Evolutionary conservation across 2,888 invertebrate species (phyloP).

Genomic region (Acheta domesticus): DNA sequence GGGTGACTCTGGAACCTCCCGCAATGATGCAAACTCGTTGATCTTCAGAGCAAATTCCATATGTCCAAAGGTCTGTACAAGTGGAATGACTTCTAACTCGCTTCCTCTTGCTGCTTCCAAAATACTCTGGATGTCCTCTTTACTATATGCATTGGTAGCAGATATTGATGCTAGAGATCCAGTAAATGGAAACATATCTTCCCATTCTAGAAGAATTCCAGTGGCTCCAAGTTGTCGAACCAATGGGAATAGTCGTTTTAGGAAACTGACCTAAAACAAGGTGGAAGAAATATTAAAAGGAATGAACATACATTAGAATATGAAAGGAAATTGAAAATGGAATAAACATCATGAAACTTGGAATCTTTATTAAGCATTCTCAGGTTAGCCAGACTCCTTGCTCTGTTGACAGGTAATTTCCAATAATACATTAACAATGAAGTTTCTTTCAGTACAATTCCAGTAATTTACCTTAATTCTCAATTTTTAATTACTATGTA

Average conservation of each 20-base stretch:
- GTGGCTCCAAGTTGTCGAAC: slow-evolving; percentile 65
- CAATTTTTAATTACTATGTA: no score
- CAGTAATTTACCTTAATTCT: no score
- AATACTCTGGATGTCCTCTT: slow-evolving; percentile 51
- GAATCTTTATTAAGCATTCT: no score
- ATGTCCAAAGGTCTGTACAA: slow-evolving; percentile 75
- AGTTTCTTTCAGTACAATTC: no score
- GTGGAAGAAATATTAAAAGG: slow-evolving; percentile 49
- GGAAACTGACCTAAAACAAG: slow-evolving; percentile 61
- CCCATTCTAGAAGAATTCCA: slow-evolving; percentile 71
- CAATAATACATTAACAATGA: no score
- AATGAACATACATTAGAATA: no score
- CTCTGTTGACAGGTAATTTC: no score
- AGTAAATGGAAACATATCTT: slow-evolving; percentile 76
- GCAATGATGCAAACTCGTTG: slow-evolving; percentile 57
- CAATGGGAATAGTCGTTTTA: slow-evolving; percentile 57
- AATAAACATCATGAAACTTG: no score
- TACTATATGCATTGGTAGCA: slow-evolving; percentile 60
- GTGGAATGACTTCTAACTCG: slow-evolving; percentile 65
- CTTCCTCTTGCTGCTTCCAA: slow-evolving; percentile 56
- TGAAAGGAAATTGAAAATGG: no score
- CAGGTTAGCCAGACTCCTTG: no score
- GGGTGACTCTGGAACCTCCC: slow-evolving; percentile 65
- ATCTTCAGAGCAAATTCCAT: slow-evolving; percentile 70
- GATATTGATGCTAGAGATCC: slow-evolving; percentile 55